Percentiles rank a stretch among this genome's conserved stretches.
phyloP scores from a whole-genome alignment of 1,140 invertebrate genomes.

The Cephus cinctus region DNA sequence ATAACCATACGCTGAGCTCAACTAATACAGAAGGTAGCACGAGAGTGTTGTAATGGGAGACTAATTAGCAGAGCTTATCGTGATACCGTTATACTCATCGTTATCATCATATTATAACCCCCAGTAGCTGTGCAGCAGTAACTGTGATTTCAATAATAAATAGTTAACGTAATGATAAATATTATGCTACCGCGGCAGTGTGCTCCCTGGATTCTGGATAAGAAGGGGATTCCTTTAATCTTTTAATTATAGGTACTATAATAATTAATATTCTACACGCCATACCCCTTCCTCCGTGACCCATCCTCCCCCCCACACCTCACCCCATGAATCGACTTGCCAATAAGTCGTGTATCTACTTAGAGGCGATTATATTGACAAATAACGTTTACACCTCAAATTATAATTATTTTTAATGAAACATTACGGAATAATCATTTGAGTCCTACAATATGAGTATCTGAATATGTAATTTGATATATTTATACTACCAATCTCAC shows the following conservation, averaged over 20 bases:
- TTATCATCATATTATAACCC: slow-evolving; percentile 23
- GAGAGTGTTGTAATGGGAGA: slow-evolving; percentile 45
- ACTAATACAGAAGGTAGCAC: slow-evolving; percentile 47
- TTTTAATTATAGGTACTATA: slow-evolving; percentile 31
- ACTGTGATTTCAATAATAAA: slow-evolving; percentile 49
- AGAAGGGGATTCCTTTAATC: slow-evolving; percentile 30
- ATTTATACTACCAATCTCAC: slow-evolving; percentile 15
- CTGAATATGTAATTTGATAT: slow-evolving; percentile 16
- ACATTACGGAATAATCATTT: slow-evolving; percentile 17
- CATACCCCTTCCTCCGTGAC: slow-evolving; percentile 24
- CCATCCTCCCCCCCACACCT: slow-evolving; percentile 11
- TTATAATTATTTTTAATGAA: slow-evolving; percentile 16
- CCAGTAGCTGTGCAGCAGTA: slow-evolving; percentile 43
- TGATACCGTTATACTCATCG: slow-evolving; percentile 34
- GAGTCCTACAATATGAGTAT: slow-evolving; percentile 22
- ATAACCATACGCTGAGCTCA: slow-evolving; percentile 43
- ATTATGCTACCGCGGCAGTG: slow-evolving; percentile 54
- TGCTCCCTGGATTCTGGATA: slow-evolving; percentile 43
- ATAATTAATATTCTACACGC: slow-evolving; percentile 34
- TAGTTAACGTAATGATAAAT: slow-evolving; percentile 54
- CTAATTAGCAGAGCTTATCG: slow-evolving; percentile 39
- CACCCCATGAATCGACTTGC: no score
- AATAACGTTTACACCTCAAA: slow-evolving; percentile 26
- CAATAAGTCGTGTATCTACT: slow-evolving; percentile 23
- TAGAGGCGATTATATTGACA: slow-evolving; percentile 28